A percentile compares a stretch with the other conserved stretches of the same genome.
phyloP scores from a whole-genome alignment of 92 coral and sea anemone species.

The Heliopora coerulea region DNA sequence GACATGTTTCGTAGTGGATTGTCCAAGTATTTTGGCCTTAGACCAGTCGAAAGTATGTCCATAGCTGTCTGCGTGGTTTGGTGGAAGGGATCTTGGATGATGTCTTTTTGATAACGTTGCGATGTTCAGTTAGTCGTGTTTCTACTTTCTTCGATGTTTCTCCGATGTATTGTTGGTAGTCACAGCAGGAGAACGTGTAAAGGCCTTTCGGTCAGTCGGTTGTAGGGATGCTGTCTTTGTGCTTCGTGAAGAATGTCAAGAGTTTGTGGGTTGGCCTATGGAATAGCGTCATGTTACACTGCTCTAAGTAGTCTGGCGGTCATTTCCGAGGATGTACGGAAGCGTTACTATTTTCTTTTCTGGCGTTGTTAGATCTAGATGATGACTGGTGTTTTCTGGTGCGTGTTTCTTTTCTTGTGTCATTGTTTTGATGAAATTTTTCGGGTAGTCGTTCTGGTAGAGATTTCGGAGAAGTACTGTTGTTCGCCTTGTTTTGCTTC shows the following conservation, averaged over 20 bases:
- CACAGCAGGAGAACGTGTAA: constrained; percentile 18
- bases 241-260: neutral
- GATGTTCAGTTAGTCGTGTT: constrained; percentile 36
- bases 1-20: constrained; percentile 26
- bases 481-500: constrained; percentile 8
- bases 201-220: neutral
- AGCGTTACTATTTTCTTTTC: neutral
- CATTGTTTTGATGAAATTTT: neutral
- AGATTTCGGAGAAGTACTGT: neutral
- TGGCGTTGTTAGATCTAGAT: neutral
- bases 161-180: constrained; percentile 21
- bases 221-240: neutral
- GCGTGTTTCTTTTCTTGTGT: neutral
- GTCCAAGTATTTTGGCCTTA: constrained; percentile 13
- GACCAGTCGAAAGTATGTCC: constrained; percentile 25
- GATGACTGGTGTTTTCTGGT: neutral
- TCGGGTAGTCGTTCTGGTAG: neutral
- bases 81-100: constrained; percentile 9
- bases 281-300: neutral
- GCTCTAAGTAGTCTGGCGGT: neutral
- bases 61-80: constrained; percentile 20
- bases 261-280: neutral
- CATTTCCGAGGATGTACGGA: neutral
- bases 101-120: constrained; percentile 28
- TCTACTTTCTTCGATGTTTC: constrained; percentile 25